These are phyloP conservation scores for Motacilla alba DNA, from an alignment of 2,113 vertebrate genomes.

Conservation along the genomic window DNA sequence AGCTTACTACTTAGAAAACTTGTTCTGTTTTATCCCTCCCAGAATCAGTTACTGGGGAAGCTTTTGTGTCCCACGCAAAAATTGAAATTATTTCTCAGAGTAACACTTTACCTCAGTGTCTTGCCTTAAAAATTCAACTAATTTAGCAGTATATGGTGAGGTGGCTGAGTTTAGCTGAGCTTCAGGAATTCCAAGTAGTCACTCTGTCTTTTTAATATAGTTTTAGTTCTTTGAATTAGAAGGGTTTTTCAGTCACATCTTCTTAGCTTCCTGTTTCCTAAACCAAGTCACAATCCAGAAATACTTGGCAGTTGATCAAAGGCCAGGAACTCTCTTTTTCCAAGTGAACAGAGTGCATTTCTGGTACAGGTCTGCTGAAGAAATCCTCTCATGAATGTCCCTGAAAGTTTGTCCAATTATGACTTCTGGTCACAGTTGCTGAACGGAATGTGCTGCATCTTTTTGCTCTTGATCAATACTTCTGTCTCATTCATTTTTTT, in stretches of 20 bases:
- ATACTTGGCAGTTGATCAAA: background rate
- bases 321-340: background rate
- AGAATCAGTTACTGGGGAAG: fast-evolving
- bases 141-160: background rate
- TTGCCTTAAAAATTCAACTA: background rate
- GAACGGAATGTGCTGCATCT: background rate
- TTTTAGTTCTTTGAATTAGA: background rate
- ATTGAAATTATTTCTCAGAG: background rate
- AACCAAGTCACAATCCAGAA: background rate
- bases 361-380: background rate
- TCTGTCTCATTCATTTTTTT: background rate
- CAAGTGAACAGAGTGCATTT: background rate
- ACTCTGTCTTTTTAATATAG: background rate
- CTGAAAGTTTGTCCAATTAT: background rate
- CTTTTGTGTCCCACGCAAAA: background rate
- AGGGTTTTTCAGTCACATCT: background rate
- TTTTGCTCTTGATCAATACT: background rate
- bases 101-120: background rate
- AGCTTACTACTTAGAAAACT: background rate
- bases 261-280: background rate
- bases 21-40: background rate
- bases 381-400: background rate
- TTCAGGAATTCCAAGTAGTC: background rate
- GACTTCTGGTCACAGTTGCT: background rate
- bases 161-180: background rate